These are phyloP conservation scores for Takifugu bimaculatus DNA, from an alignment of 2,113 vertebrate genomes.

Conservation along the genomic window DNA sequence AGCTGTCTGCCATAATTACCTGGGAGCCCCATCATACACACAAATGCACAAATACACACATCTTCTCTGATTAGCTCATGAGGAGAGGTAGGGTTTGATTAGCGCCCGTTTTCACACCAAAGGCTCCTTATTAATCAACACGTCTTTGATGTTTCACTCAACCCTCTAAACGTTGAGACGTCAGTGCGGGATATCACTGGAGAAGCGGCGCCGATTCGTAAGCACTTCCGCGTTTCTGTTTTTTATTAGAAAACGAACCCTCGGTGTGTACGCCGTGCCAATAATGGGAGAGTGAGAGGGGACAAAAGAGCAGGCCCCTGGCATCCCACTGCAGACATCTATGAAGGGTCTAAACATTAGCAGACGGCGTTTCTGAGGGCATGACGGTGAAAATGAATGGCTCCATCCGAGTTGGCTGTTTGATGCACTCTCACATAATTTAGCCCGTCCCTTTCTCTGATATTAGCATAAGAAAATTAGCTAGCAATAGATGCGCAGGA, in stretches of 20 bases:
- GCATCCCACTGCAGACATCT: conserved; percentile 14
- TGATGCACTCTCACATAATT: conserved; percentile 18
- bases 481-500: conserved; percentile 37
- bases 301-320: neutral
- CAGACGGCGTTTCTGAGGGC: conserved; percentile 29
- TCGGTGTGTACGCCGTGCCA: conserved; percentile 16
- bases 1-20: conserved; percentile 74
- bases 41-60: conserved; percentile 17
- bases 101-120: conserved; percentile 59
- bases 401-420: conserved; percentile 29
- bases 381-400: conserved; percentile 37
- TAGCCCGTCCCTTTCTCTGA: neutral
- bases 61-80: conserved; percentile 58
- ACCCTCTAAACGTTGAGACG: conserved; percentile 21
- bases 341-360: conserved; percentile 23
- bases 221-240: conserved; percentile 11
- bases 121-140: conserved; percentile 58
- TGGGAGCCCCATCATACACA: conserved; percentile 56
- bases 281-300: conserved; percentile 13
- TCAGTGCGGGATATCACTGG: conserved; percentile 25
- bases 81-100: conserved; percentile 61
- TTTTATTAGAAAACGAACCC: conserved; percentile 19
- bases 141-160: conserved; percentile 48
- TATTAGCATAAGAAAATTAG: conserved; percentile 58
- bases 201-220: conserved; percentile 36